Conservation (phyloP, 1,140 invertebrate species). For the Calycopis cecrops region DNA sequence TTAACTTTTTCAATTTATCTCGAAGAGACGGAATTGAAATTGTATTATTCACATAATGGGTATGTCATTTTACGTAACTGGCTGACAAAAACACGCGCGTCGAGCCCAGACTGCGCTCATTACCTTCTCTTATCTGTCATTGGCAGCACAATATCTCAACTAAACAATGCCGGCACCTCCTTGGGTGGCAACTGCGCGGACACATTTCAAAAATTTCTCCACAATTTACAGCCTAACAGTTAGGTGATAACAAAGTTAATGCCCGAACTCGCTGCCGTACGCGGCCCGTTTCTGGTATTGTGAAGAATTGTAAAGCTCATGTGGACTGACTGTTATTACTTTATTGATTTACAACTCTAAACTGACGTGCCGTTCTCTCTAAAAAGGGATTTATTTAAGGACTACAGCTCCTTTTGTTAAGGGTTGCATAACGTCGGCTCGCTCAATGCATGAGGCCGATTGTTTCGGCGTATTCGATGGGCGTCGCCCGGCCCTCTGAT, state of each 20-base stretch:
- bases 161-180: slow-evolving; percentile 48
- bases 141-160: slow-evolving; percentile 54
- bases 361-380: slow-evolving; percentile 18
- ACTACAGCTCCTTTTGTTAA: slow-evolving; percentile 60
- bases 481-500: slow-evolving; percentile 53
- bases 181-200: slow-evolving; percentile 22
- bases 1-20: too few species aligned
- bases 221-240: slow-evolving; percentile 18
- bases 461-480: slow-evolving; percentile 62
- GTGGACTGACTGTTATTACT: slow-evolving; percentile 30
- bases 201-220: slow-evolving; percentile 1
- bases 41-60: too few species aligned
- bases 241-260: slow-evolving; percentile 20
- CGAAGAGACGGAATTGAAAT: too few species aligned
- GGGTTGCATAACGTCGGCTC: slow-evolving; percentile 53
- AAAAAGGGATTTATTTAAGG: slow-evolving; percentile 42
- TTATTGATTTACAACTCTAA: slow-evolving; percentile 50
- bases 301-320: slow-evolving; percentile 15
- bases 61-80: too few species aligned
- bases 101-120: slow-evolving; percentile 33
- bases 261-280: slow-evolving; percentile 13
- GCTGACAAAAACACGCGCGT: too few species aligned
- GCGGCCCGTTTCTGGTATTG: neutral
- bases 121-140: slow-evolving; percentile 62
- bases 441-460: slow-evolving; percentile 40